These are phyloP conservation scores for Mastacembelus armatus DNA, from an alignment of 2,797 vertebrate species.

Conservation along the genomic window DNA sequence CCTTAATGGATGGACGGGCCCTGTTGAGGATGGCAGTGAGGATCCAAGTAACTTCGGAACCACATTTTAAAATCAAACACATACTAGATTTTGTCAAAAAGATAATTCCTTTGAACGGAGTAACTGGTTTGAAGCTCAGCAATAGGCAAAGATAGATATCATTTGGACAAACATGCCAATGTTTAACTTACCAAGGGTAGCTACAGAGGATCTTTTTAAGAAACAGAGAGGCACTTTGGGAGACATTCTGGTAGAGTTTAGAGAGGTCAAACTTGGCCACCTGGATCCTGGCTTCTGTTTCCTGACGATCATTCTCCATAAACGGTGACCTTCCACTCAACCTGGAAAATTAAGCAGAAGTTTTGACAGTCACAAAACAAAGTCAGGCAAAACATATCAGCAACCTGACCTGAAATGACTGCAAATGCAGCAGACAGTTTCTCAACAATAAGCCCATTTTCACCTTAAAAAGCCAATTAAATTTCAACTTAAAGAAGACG, in stretches of 20 bases:
- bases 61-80: not conserved
- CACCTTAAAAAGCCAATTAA: not conserved
- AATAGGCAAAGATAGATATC: no score
- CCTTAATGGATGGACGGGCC: conserved; percentile 95
- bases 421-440: not conserved
- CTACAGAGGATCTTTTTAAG: conserved; percentile 95
- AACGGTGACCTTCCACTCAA: conserved; percentile 94
- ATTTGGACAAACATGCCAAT: no score
- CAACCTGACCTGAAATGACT: not conserved
- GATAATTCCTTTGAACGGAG: no score
- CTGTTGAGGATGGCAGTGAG: conserved; percentile 72
- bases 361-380: not conserved
- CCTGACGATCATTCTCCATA: conserved; percentile 87
- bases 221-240: conserved; percentile 97
- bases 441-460: conserved; percentile 6
- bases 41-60: not conserved
- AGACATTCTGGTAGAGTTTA: conserved; percentile 97
- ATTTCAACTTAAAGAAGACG: conserved; percentile 37
- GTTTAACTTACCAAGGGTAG: conserved; percentile 92
- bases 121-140: not conserved
- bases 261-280: conserved; percentile 95
- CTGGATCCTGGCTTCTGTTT: conserved; percentile 93
- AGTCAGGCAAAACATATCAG: no score
- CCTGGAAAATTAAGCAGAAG: conserved; percentile 77
- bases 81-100: not conserved